These are phyloP conservation scores for Carcinoscorpius rotundicauda DNA, from an alignment of 1,140 invertebrate species.

Conservation along the genomic window DNA sequence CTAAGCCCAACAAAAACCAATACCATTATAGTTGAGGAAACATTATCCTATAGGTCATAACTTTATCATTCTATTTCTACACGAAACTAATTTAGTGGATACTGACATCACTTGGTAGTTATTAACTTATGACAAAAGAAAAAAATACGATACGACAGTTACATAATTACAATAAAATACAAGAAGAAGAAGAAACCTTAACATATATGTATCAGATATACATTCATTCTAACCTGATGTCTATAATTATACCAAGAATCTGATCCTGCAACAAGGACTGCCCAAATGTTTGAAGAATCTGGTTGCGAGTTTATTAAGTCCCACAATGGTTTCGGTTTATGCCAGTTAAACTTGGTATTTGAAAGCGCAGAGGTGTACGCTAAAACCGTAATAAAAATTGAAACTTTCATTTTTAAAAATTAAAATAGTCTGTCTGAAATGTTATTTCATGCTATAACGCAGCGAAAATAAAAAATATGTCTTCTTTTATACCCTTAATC, in stretches of 20 bases:
- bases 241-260: conserved; percentile 45
- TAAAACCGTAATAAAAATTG: too few species aligned
- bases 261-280: conserved; percentile 46
- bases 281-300: conserved; percentile 38
- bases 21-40: neutral
- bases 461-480: too few species aligned
- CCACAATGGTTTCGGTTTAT: too few species aligned
- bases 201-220: neutral
- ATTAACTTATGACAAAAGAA: neutral
- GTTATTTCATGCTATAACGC: too few species aligned
- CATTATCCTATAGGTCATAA: neutral
- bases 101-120: neutral
- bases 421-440: too few species aligned
- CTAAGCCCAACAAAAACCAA: too few species aligned
- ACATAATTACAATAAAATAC: conserved; percentile 2
- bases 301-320: too few species aligned
- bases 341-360: too few species aligned
- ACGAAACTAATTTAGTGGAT: neutral
- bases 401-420: too few species aligned
- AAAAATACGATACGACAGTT: conserved; percentile 3
- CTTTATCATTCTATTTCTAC: too few species aligned
- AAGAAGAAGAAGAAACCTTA: neutral
- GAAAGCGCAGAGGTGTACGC: too few species aligned
- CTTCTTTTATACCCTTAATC: too few species aligned
- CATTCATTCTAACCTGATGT: conserved; percentile 39